phyloP scores from a whole-genome alignment of 64 coral and sea anemone species.

The Porites australiensis region DNA sequence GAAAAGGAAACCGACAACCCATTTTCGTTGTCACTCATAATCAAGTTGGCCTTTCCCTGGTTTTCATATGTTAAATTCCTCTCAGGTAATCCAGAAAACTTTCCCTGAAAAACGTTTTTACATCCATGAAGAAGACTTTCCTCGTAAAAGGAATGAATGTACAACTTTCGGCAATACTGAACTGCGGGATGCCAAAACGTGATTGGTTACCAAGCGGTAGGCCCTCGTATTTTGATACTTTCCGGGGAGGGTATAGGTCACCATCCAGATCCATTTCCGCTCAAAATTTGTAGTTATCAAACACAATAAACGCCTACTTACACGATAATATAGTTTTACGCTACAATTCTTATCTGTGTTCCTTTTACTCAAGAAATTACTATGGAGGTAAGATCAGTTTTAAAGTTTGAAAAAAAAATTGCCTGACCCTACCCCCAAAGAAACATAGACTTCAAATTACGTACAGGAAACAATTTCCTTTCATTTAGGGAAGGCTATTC shows the following conservation, averaged over 20 bases:
- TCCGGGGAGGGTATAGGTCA: neutral
- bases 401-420: neutral
- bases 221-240: neutral
- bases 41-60: neutral
- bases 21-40: conserved; percentile 62
- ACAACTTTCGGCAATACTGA: neutral
- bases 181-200: neutral
- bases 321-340: too few species aligned
- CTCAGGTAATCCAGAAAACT: neutral
- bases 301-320: too few species aligned
- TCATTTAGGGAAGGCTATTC: conserved; percentile 3
- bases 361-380: too few species aligned
- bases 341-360: too few species aligned
- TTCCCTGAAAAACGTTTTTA: neutral
- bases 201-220: conserved; percentile 29
- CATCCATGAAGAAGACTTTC: neutral
- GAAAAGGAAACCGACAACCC: conserved; percentile 33
- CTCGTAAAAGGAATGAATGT: neutral
- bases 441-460: neutral
- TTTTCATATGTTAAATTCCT: neutral
- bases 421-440: conserved; percentile 9
- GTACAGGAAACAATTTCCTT: conserved; percentile 19
- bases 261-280: neutral
- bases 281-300: neutral
- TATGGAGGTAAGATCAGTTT: too few species aligned